A percentile compares a stretch with the other conserved stretches of the same genome.
These are phyloP conservation scores for Microctenopoma lineatum DNA, from an alignment of 2,797 vertebrate species.

Conservation along the genomic window DNA sequence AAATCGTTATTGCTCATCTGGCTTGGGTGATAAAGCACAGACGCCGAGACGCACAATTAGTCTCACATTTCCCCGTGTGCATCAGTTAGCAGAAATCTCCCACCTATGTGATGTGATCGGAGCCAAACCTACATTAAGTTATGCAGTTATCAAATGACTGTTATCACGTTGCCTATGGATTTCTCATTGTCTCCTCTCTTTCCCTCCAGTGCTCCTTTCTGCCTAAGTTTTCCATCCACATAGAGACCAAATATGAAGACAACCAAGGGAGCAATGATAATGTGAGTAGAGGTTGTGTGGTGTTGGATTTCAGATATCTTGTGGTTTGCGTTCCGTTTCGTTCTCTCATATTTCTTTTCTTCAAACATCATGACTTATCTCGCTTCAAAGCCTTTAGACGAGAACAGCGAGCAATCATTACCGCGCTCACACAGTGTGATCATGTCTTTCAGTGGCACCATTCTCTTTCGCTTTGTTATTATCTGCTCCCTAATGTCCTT, in stretches of 20 bases:
- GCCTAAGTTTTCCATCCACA: constrained; percentile 97
- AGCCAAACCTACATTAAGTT: constrained; percentile 6
- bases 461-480: not conserved
- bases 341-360: not conserved
- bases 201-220: constrained; percentile 92
- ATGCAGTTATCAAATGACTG: constrained; percentile 10
- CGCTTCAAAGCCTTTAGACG: constrained; percentile 20
- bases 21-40: constrained; percentile 28
- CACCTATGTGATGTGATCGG: constrained; percentile 13
- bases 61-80: constrained; percentile 19
- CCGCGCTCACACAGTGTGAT: not conserved
- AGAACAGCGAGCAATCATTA: not conserved
- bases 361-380: constrained; percentile 1
- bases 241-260: constrained; percentile 92
- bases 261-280: constrained; percentile 90
- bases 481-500: not conserved
- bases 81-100: constrained; percentile 9
- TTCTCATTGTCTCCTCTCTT: constrained; percentile 26
- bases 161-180: not conserved
- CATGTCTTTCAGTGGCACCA: not conserved
- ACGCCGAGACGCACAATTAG: constrained; percentile 1
- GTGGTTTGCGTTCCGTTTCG: constrained; percentile 7
- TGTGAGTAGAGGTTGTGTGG: constrained; percentile 81
- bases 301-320: not conserved
- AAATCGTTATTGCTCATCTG: constrained; percentile 28